Evolutionary conservation across 1,140 invertebrate genomes (phyloP).

Genomic region (Neuroterus valhalla): DNA sequence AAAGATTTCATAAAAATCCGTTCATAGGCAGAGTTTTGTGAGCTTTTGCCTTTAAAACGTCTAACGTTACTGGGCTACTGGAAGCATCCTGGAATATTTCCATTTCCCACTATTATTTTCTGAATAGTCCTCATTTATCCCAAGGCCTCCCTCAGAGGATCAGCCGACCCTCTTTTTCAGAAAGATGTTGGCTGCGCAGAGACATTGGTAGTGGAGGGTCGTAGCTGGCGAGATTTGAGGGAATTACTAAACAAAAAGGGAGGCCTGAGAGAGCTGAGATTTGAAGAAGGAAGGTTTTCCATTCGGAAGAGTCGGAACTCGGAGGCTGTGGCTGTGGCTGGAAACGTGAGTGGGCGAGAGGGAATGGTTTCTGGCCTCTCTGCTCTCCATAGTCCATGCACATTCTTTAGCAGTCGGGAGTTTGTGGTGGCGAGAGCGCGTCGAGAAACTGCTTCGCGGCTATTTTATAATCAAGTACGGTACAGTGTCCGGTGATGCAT

Average conservation of each 20-base stretch:
- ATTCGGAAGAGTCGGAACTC: slow-evolving; percentile 46
- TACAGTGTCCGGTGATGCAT: no score
- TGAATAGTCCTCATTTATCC: no score
- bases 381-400: slow-evolving; percentile 41
- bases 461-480: slow-evolving; percentile 7
- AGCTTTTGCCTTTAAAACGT: no score
- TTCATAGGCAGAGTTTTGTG: no score
- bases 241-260: slow-evolving; percentile 33
- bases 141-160: no score
- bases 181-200: no score
- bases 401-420: slow-evolving; percentile 42
- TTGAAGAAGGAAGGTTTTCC: slow-evolving; percentile 38
- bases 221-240: slow-evolving; percentile 30
- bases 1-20: no score
- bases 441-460: slow-evolving; percentile 37
- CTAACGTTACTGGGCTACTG: no score
- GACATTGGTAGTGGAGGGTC: neutral
- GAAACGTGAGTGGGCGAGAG: slow-evolving; percentile 47
- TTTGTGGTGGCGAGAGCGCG: slow-evolving; percentile 48
- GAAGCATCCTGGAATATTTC: no score
- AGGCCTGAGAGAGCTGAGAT: slow-evolving; percentile 37
- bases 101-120: no score
- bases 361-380: slow-evolving; percentile 42
- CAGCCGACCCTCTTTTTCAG: no score
- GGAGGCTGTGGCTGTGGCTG: slow-evolving; percentile 37